Base-by-base conservation (phyloP, 2,888 invertebrate species). In the Parnassius orleans region DNA sequence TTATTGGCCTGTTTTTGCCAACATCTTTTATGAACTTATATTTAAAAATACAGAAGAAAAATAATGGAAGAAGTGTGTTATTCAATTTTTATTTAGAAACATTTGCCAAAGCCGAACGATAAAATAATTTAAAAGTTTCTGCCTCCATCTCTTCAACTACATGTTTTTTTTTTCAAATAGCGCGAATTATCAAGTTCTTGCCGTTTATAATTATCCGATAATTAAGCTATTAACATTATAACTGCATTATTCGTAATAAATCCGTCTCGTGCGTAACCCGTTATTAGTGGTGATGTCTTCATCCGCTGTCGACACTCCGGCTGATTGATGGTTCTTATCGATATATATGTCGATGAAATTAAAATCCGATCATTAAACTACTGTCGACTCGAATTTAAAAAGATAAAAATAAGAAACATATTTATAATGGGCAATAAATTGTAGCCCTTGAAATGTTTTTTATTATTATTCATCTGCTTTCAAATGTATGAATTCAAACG, bases 171-270 rank as follows among this genome's bases (percentile, higher is more conserved):
- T 33, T 33, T 7, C 5, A 33, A 12, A 24, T 53, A 54, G 69
- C 70, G 74, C 77, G 74, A 81, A 84, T 84, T 82, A 86, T 84
- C 65, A 57, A 58, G 82, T 85, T 79, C 76, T 77, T 76, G 64
- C 57, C 64, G 52, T 64, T 62, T 63, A 61, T 68, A 63, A 69
- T 65, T 64, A 66, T 58, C 55, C 53, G 58, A 63, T 84, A 84
- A 81, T 84, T 83, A 86, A 85, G 75, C 80, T 82, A 79, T 86
- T 85, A 81, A 83, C 84, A 86, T 85, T 84, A 86, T 81, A 66
- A 63, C 65, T 77, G 79, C 80, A 80, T 80, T 86, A 85, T 86
- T 84, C 84, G 84, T 83, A 87, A 88, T 87, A 88, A 87, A 86
- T 63, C 74, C 76, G 73, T 75, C 73, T 78, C 68, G 76, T 69